Base-by-base conservation (phyloP, 2,113 vertebrate species). In the Apodemus speciosus region DNA sequence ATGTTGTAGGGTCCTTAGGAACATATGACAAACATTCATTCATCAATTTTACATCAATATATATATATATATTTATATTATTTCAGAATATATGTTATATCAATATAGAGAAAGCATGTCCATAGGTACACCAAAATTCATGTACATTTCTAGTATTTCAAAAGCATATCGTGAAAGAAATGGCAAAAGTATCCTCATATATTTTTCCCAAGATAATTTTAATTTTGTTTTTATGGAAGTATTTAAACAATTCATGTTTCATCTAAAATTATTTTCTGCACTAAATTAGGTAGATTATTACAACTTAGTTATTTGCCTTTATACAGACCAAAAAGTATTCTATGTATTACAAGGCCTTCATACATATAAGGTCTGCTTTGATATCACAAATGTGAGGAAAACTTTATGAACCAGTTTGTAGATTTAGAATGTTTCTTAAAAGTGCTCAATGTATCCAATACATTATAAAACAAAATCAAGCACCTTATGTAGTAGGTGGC, bases 201-300 rank as follows among this genome's bases (percentile, higher is more conserved):
- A 8, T n/a, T 49, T 49, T 90, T 83, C 56, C 8, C 38, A 79
- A 53, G 11, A 14, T 40, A 51, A 18, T 89, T 88, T 53, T 93
- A 89, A 71, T n/a, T 46, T 68, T 91, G 27, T 80, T 92, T 58
- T 56, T 62, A 20, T 40, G 32, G 46, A 86, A 90, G 38, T 16
- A 88, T 32, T 92, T 75, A 84, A 95, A 85, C 0, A 87, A 84
- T 83, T 85, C 51, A 71, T 9, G 71, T 30, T 93, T 85, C 23
- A 80, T 71, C 0, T 35, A 6, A 71, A 92, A 75, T 76, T 80
- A 49, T 23, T 79, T 85, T 43, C 18, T 89, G 3, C 3, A 69
- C 77, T 71, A 23, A 53, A 49, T 51, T 30, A 89, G 32, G 15
- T 64, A 89, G 77, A 88, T 89, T 18, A 85, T 53, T 9, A 40